Evolutionary conservation across 2,888 invertebrate species (phyloP).

Genomic region (Boloria selene): DNA sequence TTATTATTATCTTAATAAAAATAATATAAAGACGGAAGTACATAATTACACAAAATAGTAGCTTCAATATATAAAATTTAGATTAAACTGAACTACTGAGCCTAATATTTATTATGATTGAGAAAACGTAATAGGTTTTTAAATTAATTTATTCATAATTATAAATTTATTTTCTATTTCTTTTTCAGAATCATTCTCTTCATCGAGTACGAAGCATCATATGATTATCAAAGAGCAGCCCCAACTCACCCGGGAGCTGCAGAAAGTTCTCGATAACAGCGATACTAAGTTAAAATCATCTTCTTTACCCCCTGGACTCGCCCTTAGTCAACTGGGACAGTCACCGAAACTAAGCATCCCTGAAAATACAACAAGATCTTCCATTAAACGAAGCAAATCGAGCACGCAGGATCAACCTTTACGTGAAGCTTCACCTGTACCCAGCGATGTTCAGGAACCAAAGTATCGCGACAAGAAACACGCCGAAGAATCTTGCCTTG

Average conservation of each 20-base stretch:
- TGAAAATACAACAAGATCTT: conserved; percentile 71
- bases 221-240: conserved; percentile 70
- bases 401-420: conserved; percentile 75
- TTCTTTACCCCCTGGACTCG: conserved; percentile 84
- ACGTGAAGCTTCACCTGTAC: conserved; percentile 60
- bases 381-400: conserved; percentile 77
- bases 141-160: background rate
- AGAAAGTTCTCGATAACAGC: conserved; percentile 62
- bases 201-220: conserved; percentile 77
- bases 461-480: conserved; percentile 70
- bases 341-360: conserved; percentile 80
- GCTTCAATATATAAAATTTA: no score
- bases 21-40: no score
- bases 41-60: no score
- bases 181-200: conserved; percentile 78
- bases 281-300: conserved; percentile 85
- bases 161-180: no score
- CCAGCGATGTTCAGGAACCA: conserved; percentile 51
- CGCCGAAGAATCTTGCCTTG: conserved; percentile 75
- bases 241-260: conserved; percentile 67
- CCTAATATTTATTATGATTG: no score
- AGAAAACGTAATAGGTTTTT: no score
- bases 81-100: no score
- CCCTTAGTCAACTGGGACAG: conserved; percentile 75
- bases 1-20: conserved; percentile 1